A percentile compares a stretch with the other conserved stretches of the same genome.
These are phyloP conservation scores for Ellobium chinense DNA, from an alignment of 2,888 invertebrate species.

Conservation along the genomic window DNA sequence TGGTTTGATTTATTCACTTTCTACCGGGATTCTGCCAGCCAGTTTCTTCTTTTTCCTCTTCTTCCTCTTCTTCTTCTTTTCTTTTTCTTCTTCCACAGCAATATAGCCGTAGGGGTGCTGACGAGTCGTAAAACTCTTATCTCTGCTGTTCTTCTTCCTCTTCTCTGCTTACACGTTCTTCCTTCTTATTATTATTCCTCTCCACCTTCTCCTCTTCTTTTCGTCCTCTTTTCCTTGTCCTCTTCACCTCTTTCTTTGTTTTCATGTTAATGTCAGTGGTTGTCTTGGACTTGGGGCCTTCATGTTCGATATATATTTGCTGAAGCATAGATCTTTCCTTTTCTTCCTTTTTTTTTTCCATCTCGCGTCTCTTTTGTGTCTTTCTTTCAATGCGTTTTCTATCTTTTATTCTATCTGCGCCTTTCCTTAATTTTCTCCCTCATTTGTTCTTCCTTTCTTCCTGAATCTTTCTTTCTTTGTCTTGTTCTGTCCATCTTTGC, in stretches of 20 bases:
- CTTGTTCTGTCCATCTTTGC: neutral
- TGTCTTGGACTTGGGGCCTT: no score
- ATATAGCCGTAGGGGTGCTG: no score
- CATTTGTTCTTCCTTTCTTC: neutral
- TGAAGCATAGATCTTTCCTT: no score
- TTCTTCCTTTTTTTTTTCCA: no score
- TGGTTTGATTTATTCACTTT: no score
- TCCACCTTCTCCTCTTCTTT: neutral
- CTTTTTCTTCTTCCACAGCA: no score
- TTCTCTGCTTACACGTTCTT: neutral
- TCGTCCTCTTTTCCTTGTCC: neutral
- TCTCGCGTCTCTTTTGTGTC: no score
- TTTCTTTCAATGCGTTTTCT: neutral
- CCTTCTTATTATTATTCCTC: neutral
- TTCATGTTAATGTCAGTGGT: neutral
- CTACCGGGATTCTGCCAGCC: no score
- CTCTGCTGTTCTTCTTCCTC: neutral
- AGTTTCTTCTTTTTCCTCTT: neutral
- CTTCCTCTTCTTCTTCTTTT: neutral
- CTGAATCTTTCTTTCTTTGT: neutral
- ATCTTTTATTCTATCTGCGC: neutral
- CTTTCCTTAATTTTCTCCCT: neutral
- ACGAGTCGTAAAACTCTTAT: no score
- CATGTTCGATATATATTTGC: no score
- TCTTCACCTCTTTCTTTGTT: neutral